Conservation (phyloP, 1,140 invertebrate species). For the Lordiphosa clarofinis region DNA sequence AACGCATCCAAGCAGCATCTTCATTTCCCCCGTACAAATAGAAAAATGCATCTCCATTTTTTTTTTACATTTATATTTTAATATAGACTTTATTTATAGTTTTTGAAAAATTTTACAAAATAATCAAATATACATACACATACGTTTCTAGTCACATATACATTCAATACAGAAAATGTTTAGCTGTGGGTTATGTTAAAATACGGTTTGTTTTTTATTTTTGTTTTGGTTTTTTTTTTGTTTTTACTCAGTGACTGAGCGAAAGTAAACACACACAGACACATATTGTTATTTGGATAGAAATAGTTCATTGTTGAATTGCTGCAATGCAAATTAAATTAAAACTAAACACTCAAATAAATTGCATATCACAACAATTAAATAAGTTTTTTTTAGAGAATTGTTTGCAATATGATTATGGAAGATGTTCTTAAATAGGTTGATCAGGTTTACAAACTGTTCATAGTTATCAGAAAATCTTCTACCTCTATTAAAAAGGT, state of each 20-base stretch:
- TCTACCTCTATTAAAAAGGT: too few relatives aligned
- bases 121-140: slow-evolving; percentile 78
- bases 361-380: too few relatives aligned
- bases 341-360: too few relatives aligned
- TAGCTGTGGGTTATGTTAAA: slow-evolving; percentile 45
- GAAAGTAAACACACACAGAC: too few relatives aligned
- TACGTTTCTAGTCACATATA: slow-evolving; percentile 77
- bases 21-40: neutral
- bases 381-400: too few relatives aligned
- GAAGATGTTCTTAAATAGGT: too few relatives aligned
- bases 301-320: too few relatives aligned
- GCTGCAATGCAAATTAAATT: too few relatives aligned
- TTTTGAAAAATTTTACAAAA: slow-evolving; percentile 79
- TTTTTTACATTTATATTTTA: slow-evolving; percentile 72
- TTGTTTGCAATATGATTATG: too few relatives aligned
- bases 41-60: neutral
- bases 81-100: slow-evolving; percentile 79
- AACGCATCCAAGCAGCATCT: neutral
- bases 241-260: neutral
- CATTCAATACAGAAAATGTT: slow-evolving; percentile 74
- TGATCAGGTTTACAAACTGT: too few relatives aligned
- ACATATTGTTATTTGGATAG: too few relatives aligned
- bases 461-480: too few relatives aligned
- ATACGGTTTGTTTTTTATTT: slow-evolving; percentile 20
- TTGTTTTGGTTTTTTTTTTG: neutral